phyloP scores from a whole-genome alignment of 2,888 invertebrate genomes.

The Diaphora mendica region DNA sequence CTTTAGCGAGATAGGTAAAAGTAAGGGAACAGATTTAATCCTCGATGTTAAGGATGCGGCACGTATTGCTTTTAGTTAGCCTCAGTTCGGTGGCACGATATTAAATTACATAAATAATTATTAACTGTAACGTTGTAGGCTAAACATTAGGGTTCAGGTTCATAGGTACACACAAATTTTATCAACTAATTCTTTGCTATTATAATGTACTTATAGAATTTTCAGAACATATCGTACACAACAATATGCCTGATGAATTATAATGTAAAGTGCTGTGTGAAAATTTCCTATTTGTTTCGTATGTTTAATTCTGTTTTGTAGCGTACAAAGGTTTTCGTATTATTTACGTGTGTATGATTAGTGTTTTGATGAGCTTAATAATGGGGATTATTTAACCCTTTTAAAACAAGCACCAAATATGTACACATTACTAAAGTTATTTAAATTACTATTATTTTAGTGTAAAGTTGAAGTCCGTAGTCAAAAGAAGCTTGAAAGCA shows the following conservation, averaged over 20 bases:
- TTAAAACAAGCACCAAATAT: background rate
- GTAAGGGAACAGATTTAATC: constrained; percentile 46
- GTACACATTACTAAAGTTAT: background rate
- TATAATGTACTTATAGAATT: background rate
- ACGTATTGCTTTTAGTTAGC: constrained; percentile 45
- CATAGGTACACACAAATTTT: background rate
- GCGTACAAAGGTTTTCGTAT: background rate
- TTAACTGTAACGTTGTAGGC: constrained; percentile 14
- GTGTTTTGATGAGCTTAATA: background rate
- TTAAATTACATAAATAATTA: constrained; percentile 31
- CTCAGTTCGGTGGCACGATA: constrained; percentile 28
- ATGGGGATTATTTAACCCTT: background rate
- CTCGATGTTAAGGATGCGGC: constrained; percentile 44
- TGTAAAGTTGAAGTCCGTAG: no score
- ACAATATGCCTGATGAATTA: background rate
- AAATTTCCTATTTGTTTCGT: background rate
- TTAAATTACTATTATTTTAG: background rate
- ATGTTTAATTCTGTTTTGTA: background rate
- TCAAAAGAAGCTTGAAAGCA: no score
- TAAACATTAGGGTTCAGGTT: background rate
- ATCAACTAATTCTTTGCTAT: background rate
- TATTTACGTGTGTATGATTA: background rate
- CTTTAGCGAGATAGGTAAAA: constrained; percentile 35
- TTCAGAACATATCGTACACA: background rate
- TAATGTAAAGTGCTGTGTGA: background rate